These are phyloP conservation scores for Dicycla oo DNA, from an alignment of 2,888 invertebrate genomes.

Conservation along the genomic window DNA sequence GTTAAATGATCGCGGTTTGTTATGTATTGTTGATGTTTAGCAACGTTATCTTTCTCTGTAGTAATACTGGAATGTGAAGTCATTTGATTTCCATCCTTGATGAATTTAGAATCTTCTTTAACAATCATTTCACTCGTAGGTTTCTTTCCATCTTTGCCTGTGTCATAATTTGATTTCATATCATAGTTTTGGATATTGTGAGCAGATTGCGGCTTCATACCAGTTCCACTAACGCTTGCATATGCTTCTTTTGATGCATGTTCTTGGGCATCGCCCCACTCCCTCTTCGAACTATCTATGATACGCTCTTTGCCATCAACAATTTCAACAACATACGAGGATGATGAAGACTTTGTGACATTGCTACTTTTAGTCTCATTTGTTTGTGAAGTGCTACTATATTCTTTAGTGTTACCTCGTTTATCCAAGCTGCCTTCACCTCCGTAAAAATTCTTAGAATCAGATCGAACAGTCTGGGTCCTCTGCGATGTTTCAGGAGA, in stretches of 20 bases:
- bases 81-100: constrained; percentile 85
- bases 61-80: constrained; percentile 82
- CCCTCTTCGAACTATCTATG: constrained; percentile 90
- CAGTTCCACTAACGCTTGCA: constrained; percentile 89
- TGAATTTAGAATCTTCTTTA: constrained; percentile 83
- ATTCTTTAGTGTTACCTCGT: constrained; percentile 80
- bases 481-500: constrained; percentile 77
- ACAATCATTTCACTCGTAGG: constrained; percentile 83
- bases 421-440: constrained; percentile 81
- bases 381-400: constrained; percentile 82
- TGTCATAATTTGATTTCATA: constrained; percentile 89
- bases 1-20: constrained; percentile 77
- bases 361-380: constrained; percentile 90
- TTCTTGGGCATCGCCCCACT: constrained; percentile 89
- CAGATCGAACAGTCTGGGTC: constrained; percentile 77
- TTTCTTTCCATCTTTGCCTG: constrained; percentile 88
- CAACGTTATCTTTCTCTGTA: constrained; percentile 82
- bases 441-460: constrained; percentile 83
- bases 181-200: constrained; percentile 89
- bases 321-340: constrained; percentile 92
- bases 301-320: constrained; percentile 92
- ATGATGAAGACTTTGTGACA: constrained; percentile 91
- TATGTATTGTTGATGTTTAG: constrained; percentile 80
- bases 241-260: constrained; percentile 88
- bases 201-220: constrained; percentile 90